phyloP scores from a whole-genome alignment of 2,797 vertebrate species.

The Jordanella pulchra region DNA sequence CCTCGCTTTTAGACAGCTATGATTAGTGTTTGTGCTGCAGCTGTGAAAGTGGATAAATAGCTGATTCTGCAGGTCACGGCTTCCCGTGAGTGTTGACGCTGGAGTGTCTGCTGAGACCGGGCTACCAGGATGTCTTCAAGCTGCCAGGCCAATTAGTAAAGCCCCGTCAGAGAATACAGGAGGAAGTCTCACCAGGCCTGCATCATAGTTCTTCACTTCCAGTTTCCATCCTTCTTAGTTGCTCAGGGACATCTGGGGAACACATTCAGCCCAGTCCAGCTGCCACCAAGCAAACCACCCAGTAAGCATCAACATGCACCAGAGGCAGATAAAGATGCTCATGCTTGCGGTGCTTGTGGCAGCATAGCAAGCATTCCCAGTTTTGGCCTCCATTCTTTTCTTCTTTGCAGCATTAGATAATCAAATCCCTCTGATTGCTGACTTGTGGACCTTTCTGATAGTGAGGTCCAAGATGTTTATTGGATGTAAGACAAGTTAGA shows the following conservation, averaged over 20 bases:
- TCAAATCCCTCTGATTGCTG: constrained; percentile 44
- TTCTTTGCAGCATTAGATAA: constrained; percentile 19
- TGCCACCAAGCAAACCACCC: constrained; percentile 51
- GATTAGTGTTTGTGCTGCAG: constrained; percentile 47
- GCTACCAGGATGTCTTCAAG: constrained; percentile 42
- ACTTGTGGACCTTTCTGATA: constrained; percentile 46
- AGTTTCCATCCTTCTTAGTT: constrained; percentile 42
- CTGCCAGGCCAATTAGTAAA: constrained; percentile 44
- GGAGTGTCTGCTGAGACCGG: constrained; percentile 27
- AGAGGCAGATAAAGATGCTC: constrained; percentile 25
- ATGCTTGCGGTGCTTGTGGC: neutral
- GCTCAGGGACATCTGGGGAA: constrained; percentile 66
- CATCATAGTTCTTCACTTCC: constrained; percentile 61
- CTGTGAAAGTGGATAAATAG: constrained; percentile 45
- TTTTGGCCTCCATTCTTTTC: neutral
- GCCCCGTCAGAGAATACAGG: constrained; percentile 27
- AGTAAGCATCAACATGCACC: constrained; percentile 48
- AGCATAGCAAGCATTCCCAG: neutral
- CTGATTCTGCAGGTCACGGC: constrained; percentile 27
- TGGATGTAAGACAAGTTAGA: neutral
- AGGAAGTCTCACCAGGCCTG: constrained; percentile 36
- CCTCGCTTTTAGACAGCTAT: constrained; percentile 39
- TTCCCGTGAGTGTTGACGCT: constrained; percentile 31
- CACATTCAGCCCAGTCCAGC: constrained; percentile 46
- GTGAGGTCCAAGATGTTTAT: constrained; percentile 33